A percentile compares a stretch with the other conserved stretches of the same genome.
phyloP scores from a whole-genome alignment of 2,888 invertebrate genomes.

The Atherix ibis region DNA sequence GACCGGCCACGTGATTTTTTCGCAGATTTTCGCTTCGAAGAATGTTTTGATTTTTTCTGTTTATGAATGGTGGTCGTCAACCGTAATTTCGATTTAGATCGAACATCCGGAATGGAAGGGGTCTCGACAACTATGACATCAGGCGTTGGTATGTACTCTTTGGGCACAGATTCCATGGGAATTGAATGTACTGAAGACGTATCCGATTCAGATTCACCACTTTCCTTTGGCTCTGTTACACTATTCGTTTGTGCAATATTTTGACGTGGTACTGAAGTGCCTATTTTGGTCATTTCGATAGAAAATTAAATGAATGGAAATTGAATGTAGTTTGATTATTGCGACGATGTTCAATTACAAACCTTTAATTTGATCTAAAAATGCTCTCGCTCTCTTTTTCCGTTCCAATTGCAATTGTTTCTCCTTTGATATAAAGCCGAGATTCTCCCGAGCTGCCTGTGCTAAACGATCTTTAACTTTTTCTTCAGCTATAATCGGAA shows the following conservation, averaged over 20 bases:
- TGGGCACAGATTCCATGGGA: conserved; percentile 20
- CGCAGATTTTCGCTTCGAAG: conserved; percentile 19
- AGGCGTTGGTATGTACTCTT: no score
- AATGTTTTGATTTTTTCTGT: conserved; percentile 17
- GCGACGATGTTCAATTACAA: no score
- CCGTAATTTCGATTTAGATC: conserved; percentile 6
- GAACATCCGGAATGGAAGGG: conserved; percentile 2
- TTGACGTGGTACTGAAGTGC: conserved; percentile 1
- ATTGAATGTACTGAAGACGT: conserved; percentile 27
- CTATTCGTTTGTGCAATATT: not conserved
- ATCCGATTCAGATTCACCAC: conserved; percentile 19
- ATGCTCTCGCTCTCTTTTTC: conserved; percentile 66
- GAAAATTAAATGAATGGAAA: no score
- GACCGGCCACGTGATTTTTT: conserved; percentile 15
- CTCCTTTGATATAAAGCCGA: conserved; percentile 40
- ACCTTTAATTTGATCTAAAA: conserved; percentile 41
- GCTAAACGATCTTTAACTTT: conserved; percentile 42
- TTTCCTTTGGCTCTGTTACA: conserved; percentile 7
- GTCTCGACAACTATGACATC: not conserved
- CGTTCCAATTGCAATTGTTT: conserved; percentile 52
- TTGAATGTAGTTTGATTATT: no score
- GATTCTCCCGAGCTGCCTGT: conserved; percentile 39
- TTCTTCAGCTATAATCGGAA: conserved; percentile 34
- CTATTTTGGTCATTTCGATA: no score
- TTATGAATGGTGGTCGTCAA: conserved; percentile 8